Percentiles rank a stretch among this genome's conserved stretches.
phyloP scores from a whole-genome alignment of 2,888 invertebrate genomes.

The Lycia hirtaria region DNA sequence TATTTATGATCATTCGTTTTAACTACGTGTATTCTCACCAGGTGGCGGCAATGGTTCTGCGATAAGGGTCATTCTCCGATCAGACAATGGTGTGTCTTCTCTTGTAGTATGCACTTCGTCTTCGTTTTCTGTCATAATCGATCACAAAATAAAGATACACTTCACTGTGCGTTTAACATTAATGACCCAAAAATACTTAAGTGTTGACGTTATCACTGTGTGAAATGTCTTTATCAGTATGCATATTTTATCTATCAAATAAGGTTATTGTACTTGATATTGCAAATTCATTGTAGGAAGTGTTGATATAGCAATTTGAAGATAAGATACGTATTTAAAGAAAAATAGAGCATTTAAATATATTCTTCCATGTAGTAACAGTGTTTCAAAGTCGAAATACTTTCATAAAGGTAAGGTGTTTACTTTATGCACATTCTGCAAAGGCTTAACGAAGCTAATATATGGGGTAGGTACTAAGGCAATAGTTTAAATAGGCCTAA shows the following conservation, averaged over 20 bases:
- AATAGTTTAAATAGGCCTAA: too few species aligned
- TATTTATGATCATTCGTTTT: too few species aligned
- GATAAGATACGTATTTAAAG: constrained; percentile 1
- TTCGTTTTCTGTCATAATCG: constrained; percentile 44
- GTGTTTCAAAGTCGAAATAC: too few species aligned
- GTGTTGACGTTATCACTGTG: not conserved
- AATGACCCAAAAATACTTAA: not conserved
- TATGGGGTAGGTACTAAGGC: too few species aligned
- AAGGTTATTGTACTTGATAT: constrained; percentile 4
- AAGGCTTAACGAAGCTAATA: too few species aligned
- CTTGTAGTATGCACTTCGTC: constrained; percentile 56
- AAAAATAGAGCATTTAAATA: too few species aligned
- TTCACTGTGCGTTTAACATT: not conserved
- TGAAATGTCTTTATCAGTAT: not conserved
- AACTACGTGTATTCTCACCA: constrained; percentile 59
- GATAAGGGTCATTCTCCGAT: constrained; percentile 77
- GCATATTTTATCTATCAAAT: constrained; percentile 1
- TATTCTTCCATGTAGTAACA: too few species aligned
- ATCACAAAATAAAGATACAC: constrained; percentile 17
- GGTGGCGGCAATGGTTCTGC: constrained; percentile 56
- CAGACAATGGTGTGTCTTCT: constrained; percentile 68
- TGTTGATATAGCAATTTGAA: not conserved
- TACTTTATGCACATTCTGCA: too few species aligned
- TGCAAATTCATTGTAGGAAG: constrained; percentile 8
- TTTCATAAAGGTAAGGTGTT: too few species aligned